These are phyloP conservation scores for Chromis chromis DNA, from an alignment of 2,797 vertebrate species.

Conservation along the genomic window DNA sequence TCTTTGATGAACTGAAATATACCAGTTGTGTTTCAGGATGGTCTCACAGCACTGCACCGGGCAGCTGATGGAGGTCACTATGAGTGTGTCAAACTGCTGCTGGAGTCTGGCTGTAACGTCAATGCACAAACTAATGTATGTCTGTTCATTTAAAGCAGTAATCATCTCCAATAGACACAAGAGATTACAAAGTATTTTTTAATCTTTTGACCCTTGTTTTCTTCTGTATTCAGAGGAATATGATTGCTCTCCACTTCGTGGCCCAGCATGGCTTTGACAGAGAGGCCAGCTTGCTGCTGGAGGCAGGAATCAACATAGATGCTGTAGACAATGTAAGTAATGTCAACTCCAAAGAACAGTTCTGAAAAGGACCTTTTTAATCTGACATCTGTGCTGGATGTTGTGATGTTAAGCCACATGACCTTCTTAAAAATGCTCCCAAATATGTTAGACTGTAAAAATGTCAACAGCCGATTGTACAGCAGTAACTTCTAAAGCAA, in stretches of 20 bases:
- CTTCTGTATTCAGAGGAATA: conserved; percentile 81
- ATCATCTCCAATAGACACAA: neutral
- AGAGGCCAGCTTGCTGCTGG: conserved; percentile 82
- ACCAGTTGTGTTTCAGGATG: conserved; percentile 81
- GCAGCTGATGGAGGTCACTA: conserved; percentile 85
- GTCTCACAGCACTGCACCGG: conserved; percentile 86
- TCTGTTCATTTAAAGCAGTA: neutral
- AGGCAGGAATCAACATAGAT: conserved; percentile 81
- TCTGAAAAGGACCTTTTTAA: too few relatives aligned
- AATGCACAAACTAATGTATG: conserved; percentile 87
- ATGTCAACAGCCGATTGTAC: too few relatives aligned
- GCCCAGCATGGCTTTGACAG: conserved; percentile 82
- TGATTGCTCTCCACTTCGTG: conserved; percentile 89
- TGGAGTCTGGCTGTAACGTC: conserved; percentile 84
- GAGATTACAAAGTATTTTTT: neutral
- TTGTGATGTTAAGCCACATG: too few relatives aligned
- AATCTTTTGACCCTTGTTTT: neutral
- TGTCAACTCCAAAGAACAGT: neutral
- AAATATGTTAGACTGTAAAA: too few relatives aligned
- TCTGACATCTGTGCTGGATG: too few relatives aligned
- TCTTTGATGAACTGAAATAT: neutral
- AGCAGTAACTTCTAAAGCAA: too few relatives aligned
- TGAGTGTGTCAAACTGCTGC: conserved; percentile 82
- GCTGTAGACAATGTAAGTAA: conserved; percentile 86
- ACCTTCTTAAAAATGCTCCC: too few relatives aligned